Evolutionary conservation across 2,113 vertebrate genomes (phyloP).

Genomic region (Pluvianellus socialis): DNA sequence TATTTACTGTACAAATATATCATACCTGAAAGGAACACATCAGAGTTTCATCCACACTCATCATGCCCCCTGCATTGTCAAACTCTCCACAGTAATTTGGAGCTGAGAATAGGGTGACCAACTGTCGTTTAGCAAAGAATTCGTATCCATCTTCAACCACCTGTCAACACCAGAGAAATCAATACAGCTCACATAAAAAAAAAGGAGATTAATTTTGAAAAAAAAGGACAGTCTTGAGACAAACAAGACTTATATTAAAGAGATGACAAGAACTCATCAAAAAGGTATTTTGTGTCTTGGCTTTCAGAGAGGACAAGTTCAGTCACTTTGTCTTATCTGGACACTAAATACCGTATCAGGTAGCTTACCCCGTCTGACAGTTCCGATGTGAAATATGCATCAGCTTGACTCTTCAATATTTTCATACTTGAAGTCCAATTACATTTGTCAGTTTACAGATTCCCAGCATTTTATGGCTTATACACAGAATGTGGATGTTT

Average conservation of each 20-base stretch:
- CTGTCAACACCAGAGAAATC: conserved; percentile 69
- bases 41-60: conserved; percentile 95
- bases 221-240: background rate
- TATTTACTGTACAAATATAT: background rate
- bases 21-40: conserved; percentile 97
- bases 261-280: background rate
- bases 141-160: conserved; percentile 95
- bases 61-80: conserved; percentile 95
- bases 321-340: background rate
- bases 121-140: conserved; percentile 94
- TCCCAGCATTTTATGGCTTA: background rate
- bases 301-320: background rate
- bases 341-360: background rate
- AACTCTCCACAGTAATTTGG: conserved; percentile 96
- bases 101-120: conserved; percentile 93
- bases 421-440: background rate
- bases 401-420: background rate
- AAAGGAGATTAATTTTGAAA: background rate
- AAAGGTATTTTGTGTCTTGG: background rate
- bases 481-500: background rate
- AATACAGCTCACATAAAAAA: background rate
- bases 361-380: background rate
- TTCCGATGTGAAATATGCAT: background rate
- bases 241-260: background rate
- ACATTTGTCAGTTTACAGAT: background rate